Evolutionary conservation across 1,140 invertebrate species (phyloP), one percentile per base, ranked within the genome.

Genomic region (Mamestra configurata): DNA sequence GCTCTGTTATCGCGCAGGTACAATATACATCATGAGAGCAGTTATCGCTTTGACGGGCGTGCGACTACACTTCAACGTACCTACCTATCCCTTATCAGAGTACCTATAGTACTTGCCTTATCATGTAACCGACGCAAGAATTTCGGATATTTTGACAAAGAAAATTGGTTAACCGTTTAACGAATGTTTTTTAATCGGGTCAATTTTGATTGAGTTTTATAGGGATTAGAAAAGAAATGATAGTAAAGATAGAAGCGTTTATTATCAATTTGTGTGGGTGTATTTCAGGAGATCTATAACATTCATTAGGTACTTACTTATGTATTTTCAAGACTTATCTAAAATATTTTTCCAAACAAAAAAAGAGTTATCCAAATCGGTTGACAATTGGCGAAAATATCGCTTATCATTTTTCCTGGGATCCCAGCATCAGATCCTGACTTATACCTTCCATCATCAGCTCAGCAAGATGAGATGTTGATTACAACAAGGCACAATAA

Each of bases 1-100:
- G 75, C n/a, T 68, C 75, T 15, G 24, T 77, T 77, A 77, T 77
- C 75, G 18, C 6, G 43, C 73, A 77, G 61, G 73, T 76, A 73
- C 31, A 49, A 64, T 11, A 64, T 49, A 68, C 72, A 43, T 59
- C 57, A 59, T 15, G 75, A 55, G 61, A 77, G 46, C 18, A 49
- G 43, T 55, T 77, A 68, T 68, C 75, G 31, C 4, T 53, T 51
- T 77, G 61, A 77, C 75, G 61, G 61, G 59, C 75, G 75, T 76
- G 73, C 11, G 73, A 76, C 75, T 77, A 18, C 22, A 18, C 27
- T 70, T 6, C 66, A 18, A 43, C 37, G 40, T 46, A 24, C 4
- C 4, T 72, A 24, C 11, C 10, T 75, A 59, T 37, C 20, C 57
- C 73, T 76, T 76, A 76, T 76, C 73, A 49, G 11, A 4, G 10